These are phyloP conservation scores for Caranx ignobilis DNA, from an alignment of 2,113 vertebrate genomes.

Conservation along the genomic window DNA sequence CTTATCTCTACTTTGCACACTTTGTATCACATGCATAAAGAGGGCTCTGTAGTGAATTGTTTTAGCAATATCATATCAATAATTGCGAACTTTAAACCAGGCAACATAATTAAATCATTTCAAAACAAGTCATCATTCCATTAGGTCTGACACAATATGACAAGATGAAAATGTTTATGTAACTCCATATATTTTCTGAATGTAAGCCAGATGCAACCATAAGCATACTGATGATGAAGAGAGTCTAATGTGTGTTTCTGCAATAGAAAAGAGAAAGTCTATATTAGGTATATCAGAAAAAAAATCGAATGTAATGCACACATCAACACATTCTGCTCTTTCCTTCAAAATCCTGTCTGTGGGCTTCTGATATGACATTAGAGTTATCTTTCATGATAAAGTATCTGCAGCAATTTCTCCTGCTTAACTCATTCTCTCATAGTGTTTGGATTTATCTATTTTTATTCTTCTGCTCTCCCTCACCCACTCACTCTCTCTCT, in stretches of 20 bases:
- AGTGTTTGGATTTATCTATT: slow-evolving; percentile 47
- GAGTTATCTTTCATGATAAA: background rate
- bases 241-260: too few species aligned
- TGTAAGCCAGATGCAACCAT: background rate
- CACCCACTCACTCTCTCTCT: slow-evolving; percentile 2
- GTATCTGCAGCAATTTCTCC: slow-evolving; percentile 6
- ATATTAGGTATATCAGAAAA: background rate
- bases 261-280: too few species aligned
- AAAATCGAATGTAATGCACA: background rate
- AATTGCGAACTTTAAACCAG: too few species aligned
- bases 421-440: slow-evolving; percentile 13
- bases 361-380: background rate
- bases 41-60: background rate
- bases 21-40: background rate
- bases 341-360: background rate
- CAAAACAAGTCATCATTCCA: too few species aligned
- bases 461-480: slow-evolving; percentile 31
- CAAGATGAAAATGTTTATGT: background rate
- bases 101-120: too few species aligned
- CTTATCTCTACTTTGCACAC: background rate
- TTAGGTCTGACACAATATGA: too few species aligned
- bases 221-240: too few species aligned
- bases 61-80: background rate
- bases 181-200: background rate
- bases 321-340: background rate